Base-by-base conservation (phyloP, 2,888 invertebrate genomes). In the Neoaliturus tenellus region DNA sequence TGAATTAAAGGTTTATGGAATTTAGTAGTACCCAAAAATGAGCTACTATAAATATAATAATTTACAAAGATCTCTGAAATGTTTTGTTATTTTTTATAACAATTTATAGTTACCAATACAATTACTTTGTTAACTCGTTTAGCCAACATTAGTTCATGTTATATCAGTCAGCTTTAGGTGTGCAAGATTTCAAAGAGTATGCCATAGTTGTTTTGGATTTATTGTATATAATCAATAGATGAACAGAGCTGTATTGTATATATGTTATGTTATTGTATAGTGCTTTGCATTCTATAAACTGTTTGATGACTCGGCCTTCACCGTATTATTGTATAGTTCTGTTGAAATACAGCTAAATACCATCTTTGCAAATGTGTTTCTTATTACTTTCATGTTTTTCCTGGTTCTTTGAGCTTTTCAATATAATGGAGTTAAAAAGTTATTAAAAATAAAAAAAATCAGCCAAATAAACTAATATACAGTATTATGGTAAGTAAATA, bases 321-420 rank as follows among this genome's bases (percentile, higher is more conserved):
- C 55, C 78, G 48, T 28, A 51, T 51, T 78, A 69, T 75, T 78
- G 78, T 78, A 78, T 78, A 78, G 78, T 78, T 78, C 78, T 55
- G 78, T 78, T 78, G 78, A 78, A 78, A 78, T 78, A 78, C 78
- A 78, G 78, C 78, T 78, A 78, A 78, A 78, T 55, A 78, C 33
- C 78, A 78, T 78, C 78, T 78, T 78, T 78, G 78, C 78, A 78
- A 78, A 33, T 4, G n/a, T 48, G 75, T 75, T 75, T 75, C 2
- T 75, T 75, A 75, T 23, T 75, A 10, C 6, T 39, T 62, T 25
- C 62, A n/a, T n/a, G n/a, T n/a, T n/a, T n/a, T n/a, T n/a, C n/a
- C n/a, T n/a, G n/a, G n/a, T n/a, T n/a, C n/a, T n/a, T n/a, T n/a
- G n/a, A n/a, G n/a, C n/a, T n/a, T n/a, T n/a, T n/a, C n/a, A n/a